Evolutionary conservation across 2,888 invertebrate genomes (phyloP), one percentile per base, ranked within the genome.

Genomic region (Drosophila imparisetae): DNA sequence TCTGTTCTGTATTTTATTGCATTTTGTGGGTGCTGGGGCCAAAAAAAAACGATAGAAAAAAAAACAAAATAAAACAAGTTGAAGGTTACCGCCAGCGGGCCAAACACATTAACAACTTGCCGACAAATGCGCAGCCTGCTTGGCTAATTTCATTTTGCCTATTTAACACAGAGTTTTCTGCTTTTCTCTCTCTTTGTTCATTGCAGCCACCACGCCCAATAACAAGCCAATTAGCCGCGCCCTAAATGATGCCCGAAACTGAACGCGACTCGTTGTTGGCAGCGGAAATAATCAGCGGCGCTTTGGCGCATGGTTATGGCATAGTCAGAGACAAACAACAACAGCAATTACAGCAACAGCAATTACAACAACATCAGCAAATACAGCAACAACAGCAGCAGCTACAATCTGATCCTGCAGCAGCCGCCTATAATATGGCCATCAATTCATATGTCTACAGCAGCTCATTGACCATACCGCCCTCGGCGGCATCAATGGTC

Each of bases 181-280:
- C 18, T n/a, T 71, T 4, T 63, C n/a, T 54, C 36, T 11, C 11
- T 68, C 3, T 73, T 45, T 24, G 1, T 71, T 30, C 68, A 27
- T 79, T 81, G 18, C 76, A 81, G 75, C 78, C 75, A 72, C 66
- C 78, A 75, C 75, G 70, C 75, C 75, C 69, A 75, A 62, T 50
- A 53, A 61, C 48, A 55, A 68, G 58, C 63, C 71, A 84, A 68
- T 81, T 75, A 75, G 62, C 66, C 62, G 69, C 75, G 80, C 81
- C 78, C 83, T 91, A 91, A 92, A 92, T 92, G 92, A 93, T 93
- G 93, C 93, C 92, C 88, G 92, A 93, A 92, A 91, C 92, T 86
- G 93, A 92, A 86, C 91, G 91, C 75, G 92, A 93, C 70, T 78
- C 88, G 60, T 86, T 91, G 81, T 83, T 89, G 76, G 88, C 83